phyloP scores from a whole-genome alignment of 2,113 vertebrate species.

The Manacus vitellinus region DNA sequence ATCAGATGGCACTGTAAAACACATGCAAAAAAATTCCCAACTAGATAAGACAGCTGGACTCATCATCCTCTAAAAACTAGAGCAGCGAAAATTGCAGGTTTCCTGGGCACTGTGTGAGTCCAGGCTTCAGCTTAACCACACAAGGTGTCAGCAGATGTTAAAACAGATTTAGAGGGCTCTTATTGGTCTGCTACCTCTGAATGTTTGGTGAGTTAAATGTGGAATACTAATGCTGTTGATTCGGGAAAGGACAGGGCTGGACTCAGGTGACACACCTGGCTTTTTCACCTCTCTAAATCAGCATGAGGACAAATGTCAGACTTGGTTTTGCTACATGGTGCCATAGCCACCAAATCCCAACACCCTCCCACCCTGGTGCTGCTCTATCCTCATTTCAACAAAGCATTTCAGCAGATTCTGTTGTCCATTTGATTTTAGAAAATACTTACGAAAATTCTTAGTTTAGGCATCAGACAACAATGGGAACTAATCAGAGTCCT shows the following conservation, averaged over 20 bases:
- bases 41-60: background rate
- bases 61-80: rapidly evolving
- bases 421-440: background rate
- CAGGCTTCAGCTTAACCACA: background rate
- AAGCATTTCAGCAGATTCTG: background rate
- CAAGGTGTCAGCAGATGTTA: background rate
- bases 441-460: background rate
- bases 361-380: rapidly evolving
- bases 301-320: background rate
- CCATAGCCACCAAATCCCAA: background rate
- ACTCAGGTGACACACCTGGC: background rate
- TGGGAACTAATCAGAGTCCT: background rate
- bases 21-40: too few species aligned
- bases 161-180: background rate
- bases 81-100: background rate
- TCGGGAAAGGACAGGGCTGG: background rate
- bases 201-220: background rate
- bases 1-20: background rate
- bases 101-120: background rate
- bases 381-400: background rate
- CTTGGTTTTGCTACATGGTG: background rate
- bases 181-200: background rate
- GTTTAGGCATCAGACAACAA: background rate
- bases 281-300: background rate
- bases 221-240: background rate